These are phyloP conservation scores for Aleiodes alternator DNA, from an alignment of 2,888 invertebrate genomes.

Conservation along the genomic window DNA sequence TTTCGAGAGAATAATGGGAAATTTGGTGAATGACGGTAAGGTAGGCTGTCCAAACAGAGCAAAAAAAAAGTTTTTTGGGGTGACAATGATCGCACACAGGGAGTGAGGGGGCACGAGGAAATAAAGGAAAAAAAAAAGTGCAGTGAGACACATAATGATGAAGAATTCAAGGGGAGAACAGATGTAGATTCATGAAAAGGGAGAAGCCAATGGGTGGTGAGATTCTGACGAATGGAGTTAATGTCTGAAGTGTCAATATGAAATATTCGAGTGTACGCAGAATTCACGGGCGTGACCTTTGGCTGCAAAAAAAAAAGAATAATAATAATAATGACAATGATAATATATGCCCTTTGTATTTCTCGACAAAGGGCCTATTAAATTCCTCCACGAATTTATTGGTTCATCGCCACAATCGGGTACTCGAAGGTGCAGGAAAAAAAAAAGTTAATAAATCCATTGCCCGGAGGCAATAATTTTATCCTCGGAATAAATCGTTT, in stretches of 20 bases:
- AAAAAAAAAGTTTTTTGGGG: constrained; percentile 30
- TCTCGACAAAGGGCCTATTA: constrained; percentile 45
- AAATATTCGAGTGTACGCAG: constrained; percentile 66
- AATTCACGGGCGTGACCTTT: constrained; percentile 64
- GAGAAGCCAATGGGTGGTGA: constrained; percentile 53
- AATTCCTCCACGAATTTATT: constrained; percentile 59
- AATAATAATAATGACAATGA: constrained; percentile 27
- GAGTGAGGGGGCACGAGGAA: constrained; percentile 43
- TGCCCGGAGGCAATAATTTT: constrained; percentile 8
- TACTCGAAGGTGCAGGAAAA: constrained; percentile 44
- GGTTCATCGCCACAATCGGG: constrained; percentile 51
- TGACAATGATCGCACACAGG: constrained; percentile 47
- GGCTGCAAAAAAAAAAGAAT: constrained; percentile 4
- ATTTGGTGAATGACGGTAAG: constrained; percentile 49
- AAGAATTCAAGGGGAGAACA: constrained; percentile 38
- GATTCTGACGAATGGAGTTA: constrained; percentile 69
- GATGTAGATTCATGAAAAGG: constrained; percentile 38
- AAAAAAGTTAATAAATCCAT: constrained; percentile 40
- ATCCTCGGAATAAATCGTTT: not conserved
- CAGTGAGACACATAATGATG: constrained; percentile 40
- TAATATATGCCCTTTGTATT: constrained; percentile 17
- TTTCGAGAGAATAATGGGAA: not conserved
- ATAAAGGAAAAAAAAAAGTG: not conserved
- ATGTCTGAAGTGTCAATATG: constrained; percentile 69
- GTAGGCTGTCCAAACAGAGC: constrained; percentile 55